Base-by-base conservation (phyloP, 2,797 vertebrate species). In the Ceryle rudis region DNA sequence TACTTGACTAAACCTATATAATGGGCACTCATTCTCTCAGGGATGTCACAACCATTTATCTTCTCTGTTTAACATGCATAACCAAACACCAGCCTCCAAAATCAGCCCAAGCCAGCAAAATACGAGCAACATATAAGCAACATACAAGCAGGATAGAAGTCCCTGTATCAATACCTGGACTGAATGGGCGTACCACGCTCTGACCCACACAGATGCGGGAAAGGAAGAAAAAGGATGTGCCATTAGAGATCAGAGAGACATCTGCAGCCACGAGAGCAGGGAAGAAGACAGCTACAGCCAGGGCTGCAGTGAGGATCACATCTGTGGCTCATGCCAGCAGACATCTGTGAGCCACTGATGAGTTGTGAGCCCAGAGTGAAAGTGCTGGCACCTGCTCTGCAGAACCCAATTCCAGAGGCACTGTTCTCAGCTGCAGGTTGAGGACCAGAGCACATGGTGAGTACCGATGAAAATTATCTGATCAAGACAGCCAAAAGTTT, bases 401-500 rank as follows among this genome's bases (percentile, higher is more conserved):
- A 73, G 42, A 84, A 22, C 21, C 13, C 14, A n/a, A 0, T 84
- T 93, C 66, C 42, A 89, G 77, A 75, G 35, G 29, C 23, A 75
- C 4, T 60, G 58, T 35, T 92, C 57, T 90, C 49, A 75, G 62
- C 62, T 84, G 82, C 62, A 72, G 51, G 22, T n/a, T 72, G 70
- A 92, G 26, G 61, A 78, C 46, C 44, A 41, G 26, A 28, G 42
- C 35, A 58, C 22, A 11, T 54, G 16, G n/a, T 81, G 65, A 81
- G 52, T 94, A 93, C 86, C 49, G 33, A 22, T 86, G 62, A 86
- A 86, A 72, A 93, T 75, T 66, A 79, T 46, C 72, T 58, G 82
- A 75, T 75, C 23, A 31, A 74, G 62, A 31, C 0, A 0, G 15
- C 39, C 67, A 84, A 37, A 14, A 28, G 29, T 70, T 94, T 73